Evolutionary conservation across 2,888 invertebrate species (phyloP).

Genomic region (Tridacna crocea): DNA sequence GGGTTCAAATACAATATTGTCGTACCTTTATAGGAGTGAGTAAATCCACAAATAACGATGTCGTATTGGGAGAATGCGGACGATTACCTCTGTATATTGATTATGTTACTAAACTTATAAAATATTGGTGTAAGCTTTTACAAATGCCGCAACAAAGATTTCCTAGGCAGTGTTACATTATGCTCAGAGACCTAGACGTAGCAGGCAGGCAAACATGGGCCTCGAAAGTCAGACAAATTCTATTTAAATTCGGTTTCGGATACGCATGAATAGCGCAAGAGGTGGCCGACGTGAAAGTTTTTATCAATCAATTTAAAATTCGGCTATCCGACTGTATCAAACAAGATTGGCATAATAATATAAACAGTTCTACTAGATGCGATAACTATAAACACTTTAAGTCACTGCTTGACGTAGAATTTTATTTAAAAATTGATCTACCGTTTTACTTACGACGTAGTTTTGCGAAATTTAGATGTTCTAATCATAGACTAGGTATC

Average conservation of each 20-base stretch:
- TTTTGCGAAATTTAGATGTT: constrained; percentile 21
- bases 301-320: constrained; percentile 13
- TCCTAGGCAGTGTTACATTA: background rate
- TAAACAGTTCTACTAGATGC: background rate
- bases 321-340: background rate
- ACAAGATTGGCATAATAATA: constrained; percentile 5
- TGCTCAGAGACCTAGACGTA: constrained; percentile 15
- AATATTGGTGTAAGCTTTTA: background rate
- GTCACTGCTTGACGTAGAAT: background rate
- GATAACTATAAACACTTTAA: constrained; percentile 1
- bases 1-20: too few relatives aligned
- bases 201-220: constrained; percentile 24
- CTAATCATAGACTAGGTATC: constrained; percentile 20
- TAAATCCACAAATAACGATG: too few relatives aligned
- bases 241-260: constrained; percentile 29
- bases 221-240: background rate
- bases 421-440: background rate
- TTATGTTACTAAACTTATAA: background rate
- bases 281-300: constrained; percentile 4
- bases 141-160: background rate
- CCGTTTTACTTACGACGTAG: background rate
- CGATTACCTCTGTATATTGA: too few relatives aligned
- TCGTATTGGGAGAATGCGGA: too few relatives aligned
- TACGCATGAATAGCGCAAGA: constrained; percentile 17
- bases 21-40: too few relatives aligned